phyloP scores from a whole-genome alignment of 2,797 vertebrate genomes.

The Aselliscus stoliczkanus region DNA sequence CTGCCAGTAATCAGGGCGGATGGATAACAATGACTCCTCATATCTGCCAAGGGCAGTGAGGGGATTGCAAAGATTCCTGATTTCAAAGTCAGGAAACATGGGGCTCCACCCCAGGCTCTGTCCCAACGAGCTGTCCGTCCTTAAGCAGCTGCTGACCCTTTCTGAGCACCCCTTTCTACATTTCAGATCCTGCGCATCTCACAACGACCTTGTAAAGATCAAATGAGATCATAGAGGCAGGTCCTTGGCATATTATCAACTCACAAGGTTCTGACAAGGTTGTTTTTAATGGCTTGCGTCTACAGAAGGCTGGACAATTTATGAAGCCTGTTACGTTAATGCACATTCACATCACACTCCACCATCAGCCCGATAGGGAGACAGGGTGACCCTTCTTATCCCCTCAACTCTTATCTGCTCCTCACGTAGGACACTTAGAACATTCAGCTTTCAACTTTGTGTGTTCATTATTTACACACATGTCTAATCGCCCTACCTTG shows the following conservation, averaged over 20 bases:
- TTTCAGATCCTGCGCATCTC: neutral
- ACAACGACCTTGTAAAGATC: neutral
- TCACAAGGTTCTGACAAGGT: neutral
- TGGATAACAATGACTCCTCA: neutral
- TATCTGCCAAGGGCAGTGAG: neutral
- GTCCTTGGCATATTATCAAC: neutral
- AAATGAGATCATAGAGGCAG: neutral
- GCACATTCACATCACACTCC: neutral
- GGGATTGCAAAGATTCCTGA: neutral
- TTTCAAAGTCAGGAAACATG: neutral
- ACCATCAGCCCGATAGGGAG: neutral
- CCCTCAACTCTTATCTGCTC: neutral
- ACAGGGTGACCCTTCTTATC: neutral
- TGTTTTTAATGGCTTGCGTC: neutral
- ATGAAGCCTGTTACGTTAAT: neutral
- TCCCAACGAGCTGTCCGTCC: neutral
- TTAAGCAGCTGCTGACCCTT: neutral
- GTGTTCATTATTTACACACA: slow-evolving; percentile 7
- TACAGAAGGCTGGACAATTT: neutral
- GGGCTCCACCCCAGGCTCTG: neutral
- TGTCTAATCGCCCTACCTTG: neutral
- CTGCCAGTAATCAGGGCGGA: neutral
- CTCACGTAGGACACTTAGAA: neutral
- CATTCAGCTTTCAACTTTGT: slow-evolving; percentile 36
- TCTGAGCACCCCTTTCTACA: neutral